Evolutionary conservation across 2,797 vertebrate genomes (phyloP).

Genomic region (Galagoides demidoff): DNA sequence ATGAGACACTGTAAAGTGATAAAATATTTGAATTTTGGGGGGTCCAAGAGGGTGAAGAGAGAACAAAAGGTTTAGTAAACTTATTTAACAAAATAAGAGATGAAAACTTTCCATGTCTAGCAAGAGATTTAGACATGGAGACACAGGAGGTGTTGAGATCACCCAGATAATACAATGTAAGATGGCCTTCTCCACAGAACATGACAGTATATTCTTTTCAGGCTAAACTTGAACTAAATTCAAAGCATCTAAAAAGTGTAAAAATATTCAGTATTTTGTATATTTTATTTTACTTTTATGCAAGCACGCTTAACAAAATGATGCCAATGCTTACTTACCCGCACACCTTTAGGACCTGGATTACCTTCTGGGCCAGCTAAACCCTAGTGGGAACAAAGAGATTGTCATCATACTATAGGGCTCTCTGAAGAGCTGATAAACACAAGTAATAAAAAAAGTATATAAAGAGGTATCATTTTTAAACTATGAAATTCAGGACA

Average conservation of each 20-base stretch:
- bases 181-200: neutral
- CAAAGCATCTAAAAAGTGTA: neutral
- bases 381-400: conserved; percentile 88
- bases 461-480: conserved; percentile 11
- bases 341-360: conserved; percentile 95
- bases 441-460: neutral
- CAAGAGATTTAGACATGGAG: neutral
- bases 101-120: neutral
- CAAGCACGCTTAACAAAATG: conserved; percentile 62
- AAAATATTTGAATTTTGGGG: neutral
- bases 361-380: conserved; percentile 96
- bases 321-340: conserved; percentile 91
- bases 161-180: neutral
- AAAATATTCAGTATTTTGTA: neutral
- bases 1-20: neutral
- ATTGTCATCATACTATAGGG: neutral
- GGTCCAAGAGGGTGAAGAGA: neutral
- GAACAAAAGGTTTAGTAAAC: neutral
- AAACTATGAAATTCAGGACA: conserved; percentile 42
- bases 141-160: neutral
- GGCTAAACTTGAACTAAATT: neutral
- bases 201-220: neutral
- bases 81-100: neutral
- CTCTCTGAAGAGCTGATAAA: neutral
- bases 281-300: neutral